A percentile compares a stretch with the other conserved stretches of the same genome.
Evolutionary conservation across 2,888 invertebrate genomes (phyloP).

Genomic region (Drosophila pseudotalamancana): DNA sequence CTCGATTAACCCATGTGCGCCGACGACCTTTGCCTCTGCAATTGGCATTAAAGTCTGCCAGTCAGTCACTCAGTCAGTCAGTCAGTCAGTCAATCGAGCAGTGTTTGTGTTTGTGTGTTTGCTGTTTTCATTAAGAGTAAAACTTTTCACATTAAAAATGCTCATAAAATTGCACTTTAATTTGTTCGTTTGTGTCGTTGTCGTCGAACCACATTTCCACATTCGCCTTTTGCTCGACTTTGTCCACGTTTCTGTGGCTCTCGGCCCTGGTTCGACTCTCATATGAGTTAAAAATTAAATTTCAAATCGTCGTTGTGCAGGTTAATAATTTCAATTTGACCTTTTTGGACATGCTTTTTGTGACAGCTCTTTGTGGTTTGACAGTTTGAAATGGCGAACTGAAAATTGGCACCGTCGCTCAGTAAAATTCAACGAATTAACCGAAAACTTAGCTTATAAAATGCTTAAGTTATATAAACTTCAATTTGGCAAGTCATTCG

Average conservation of each 20-base stretch:
- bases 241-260: constrained; percentile 24
- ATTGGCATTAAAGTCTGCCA: constrained; percentile 33
- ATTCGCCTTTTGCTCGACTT: constrained; percentile 19
- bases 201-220: constrained; percentile 3
- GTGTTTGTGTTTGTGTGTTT: constrained; percentile 12
- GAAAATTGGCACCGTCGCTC: neutral
- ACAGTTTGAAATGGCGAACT: neutral
- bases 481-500: no score
- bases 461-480: no score
- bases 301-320: constrained; percentile 67
- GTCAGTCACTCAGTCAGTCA: constrained; percentile 17
- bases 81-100: constrained; percentile 32
- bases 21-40: constrained; percentile 50
- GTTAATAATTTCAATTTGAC: constrained; percentile 77
- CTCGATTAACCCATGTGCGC: constrained; percentile 71
- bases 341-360: constrained; percentile 49
- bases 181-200: constrained; percentile 28
- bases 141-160: constrained; percentile 77
- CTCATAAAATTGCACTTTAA: constrained; percentile 77
- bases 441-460: no score
- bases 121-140: constrained; percentile 69
- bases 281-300: constrained; percentile 61
- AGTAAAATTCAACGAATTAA: no score
- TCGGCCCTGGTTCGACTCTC: neutral
- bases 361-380: constrained; percentile 24